A percentile compares a stretch with the other conserved stretches of the same genome.
These are phyloP conservation scores for Eupristina koningsbergeri DNA, from an alignment of 1,140 invertebrate species.

Conservation along the genomic window DNA sequence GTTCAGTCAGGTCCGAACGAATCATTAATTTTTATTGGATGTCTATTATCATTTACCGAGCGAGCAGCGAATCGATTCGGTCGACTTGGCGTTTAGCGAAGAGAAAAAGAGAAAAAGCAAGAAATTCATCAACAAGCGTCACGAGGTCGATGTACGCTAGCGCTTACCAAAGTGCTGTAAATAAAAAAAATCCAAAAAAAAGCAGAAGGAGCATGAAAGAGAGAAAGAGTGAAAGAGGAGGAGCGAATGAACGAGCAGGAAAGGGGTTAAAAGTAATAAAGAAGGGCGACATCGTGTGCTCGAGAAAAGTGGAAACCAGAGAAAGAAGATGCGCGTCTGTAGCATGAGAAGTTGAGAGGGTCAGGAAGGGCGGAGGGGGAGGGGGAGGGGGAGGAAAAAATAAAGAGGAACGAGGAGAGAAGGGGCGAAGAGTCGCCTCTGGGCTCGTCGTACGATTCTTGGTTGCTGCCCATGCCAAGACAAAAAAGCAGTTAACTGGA, in stretches of 20 bases:
- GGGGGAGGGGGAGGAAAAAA: not conserved
- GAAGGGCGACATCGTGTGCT: not conserved
- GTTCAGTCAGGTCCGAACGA: not conserved
- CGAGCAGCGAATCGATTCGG: constrained; percentile 7
- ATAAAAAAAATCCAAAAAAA: not conserved
- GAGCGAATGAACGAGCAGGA: not conserved
- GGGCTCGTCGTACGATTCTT: constrained; percentile 19
- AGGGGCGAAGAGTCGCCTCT: constrained; percentile 10
- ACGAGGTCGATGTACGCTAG: constrained; percentile 41
- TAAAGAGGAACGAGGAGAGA: not conserved
- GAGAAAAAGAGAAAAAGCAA: constrained; percentile 25
- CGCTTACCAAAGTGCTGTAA: constrained; percentile 17
- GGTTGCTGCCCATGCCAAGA: constrained; percentile 4
- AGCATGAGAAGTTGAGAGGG: too few species aligned
- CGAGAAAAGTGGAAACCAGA: not conserved
- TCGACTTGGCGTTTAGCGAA: not conserved
- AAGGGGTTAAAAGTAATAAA: constrained; percentile 35
- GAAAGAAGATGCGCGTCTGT: too few species aligned
- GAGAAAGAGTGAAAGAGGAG: not conserved
- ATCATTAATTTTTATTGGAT: constrained; percentile 48
- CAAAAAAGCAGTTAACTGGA: constrained; percentile 28
- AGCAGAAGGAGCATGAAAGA: not conserved
- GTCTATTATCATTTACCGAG: constrained; percentile 42
- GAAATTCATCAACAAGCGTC: constrained; percentile 36
- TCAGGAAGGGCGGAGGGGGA: too few species aligned